Evolutionary conservation across 2,113 vertebrate species (phyloP).

Genomic region (Cheilinus undulatus): DNA sequence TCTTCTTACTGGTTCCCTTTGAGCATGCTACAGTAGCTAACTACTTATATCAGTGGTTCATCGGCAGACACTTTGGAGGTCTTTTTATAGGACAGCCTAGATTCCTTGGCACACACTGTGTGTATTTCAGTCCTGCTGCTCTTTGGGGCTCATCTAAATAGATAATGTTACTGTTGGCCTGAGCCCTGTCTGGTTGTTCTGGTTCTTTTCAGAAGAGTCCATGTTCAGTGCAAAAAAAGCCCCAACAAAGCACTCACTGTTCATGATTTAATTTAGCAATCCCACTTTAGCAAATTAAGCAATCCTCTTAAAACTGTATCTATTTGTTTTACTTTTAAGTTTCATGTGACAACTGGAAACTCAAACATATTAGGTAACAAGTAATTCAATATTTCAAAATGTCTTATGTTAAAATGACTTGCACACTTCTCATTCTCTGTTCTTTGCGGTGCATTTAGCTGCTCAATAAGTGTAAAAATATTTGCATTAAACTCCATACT

Average conservation of each 20-base stretch:
- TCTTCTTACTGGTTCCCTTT: constrained; percentile 22
- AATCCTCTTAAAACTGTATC: neutral
- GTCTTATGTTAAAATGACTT: too few relatives aligned
- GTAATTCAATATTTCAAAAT: too few relatives aligned
- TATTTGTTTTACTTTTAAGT: neutral
- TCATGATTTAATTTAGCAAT: neutral
- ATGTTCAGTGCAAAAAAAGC: neutral
- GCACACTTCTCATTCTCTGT: neutral
- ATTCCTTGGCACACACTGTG: constrained; percentile 64
- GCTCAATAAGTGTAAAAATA: neutral
- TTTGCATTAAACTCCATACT: neutral
- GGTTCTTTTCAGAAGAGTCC: constrained; percentile 37
- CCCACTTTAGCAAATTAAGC: neutral
- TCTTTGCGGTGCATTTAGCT: neutral
- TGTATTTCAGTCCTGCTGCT: constrained; percentile 70
- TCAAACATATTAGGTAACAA: too few relatives aligned
- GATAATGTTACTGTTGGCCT: constrained; percentile 71
- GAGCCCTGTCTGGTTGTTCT: constrained; percentile 13
- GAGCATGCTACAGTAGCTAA: constrained; percentile 43
- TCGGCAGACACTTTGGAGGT: constrained; percentile 57
- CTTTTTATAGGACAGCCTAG: constrained; percentile 81
- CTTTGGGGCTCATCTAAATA: constrained; percentile 48
- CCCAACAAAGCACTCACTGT: neutral
- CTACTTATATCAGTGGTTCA: constrained; percentile 39
- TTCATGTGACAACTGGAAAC: neutral